Base-by-base conservation (phyloP, 2,888 invertebrate species). In the Torymus tubicola region DNA sequence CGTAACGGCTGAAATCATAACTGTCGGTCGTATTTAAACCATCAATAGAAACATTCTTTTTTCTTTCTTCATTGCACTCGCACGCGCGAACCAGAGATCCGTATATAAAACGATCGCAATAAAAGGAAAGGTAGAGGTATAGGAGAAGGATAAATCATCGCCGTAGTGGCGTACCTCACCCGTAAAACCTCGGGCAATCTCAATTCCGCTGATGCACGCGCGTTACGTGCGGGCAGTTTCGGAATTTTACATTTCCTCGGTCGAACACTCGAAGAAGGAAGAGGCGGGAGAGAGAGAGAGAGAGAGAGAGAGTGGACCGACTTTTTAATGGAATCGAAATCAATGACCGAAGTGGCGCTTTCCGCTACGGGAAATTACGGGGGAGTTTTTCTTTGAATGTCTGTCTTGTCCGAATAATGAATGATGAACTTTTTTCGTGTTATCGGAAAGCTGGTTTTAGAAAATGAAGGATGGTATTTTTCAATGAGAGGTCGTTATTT, bases 111-210 rank as follows among this genome's bases (percentile, higher is more conserved):
- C 31, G 16, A 63, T 73, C 24, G 58, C 18, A 52, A 31, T 75
- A 75, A 80, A 69, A 64, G 24, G n/a, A 21, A 61, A 57, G 64
- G 74, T 24, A 11, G 53, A 42, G 55, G n/a, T n/a, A n/a, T n/a
- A n/a, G 55, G 13, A 21, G 8, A 21, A 5, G 53, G 50, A 60
- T 75, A 80, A 80, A 52, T 70, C 70, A 80, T 69, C 5, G 52
- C 50, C 31, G 31, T 31, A 8, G 31, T 8, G 31, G 31, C 31
- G 31, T n/a, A n/a, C 31, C 31, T 8, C 13, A 64, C 18, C 63
- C 31, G 31, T 69, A 74, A 69, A 79, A 64, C 58, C 53, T 1
- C 31, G 55, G 31, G 16, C 61, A 63, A 69, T 74, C 73, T 74
- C 64, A 61, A 78, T 78, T 68, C 53, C 69, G 21, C 52, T 63